Conservation (phyloP, 2,797 vertebrate species). For the Sciaenops ocellatus region DNA sequence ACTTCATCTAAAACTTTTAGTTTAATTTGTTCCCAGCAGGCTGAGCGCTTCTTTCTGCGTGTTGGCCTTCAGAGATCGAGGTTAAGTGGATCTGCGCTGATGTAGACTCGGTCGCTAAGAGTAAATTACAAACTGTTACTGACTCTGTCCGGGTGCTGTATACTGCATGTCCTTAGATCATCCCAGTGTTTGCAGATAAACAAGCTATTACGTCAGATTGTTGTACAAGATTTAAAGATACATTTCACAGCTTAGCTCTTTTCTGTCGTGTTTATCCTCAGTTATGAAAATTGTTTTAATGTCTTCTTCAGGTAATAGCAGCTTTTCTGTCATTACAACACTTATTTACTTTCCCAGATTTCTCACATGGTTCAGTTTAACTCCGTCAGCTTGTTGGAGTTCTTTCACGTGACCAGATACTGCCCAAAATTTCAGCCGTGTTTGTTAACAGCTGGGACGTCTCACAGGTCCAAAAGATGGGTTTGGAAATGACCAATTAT, state of each 20-base stretch:
- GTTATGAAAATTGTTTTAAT: no score
- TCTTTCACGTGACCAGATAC: no score
- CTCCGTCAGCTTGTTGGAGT: neutral
- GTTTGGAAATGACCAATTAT: no score
- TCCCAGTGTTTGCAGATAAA: no score
- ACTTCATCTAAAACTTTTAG: neutral
- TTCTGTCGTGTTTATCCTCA: neutral
- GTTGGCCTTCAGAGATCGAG: neutral
- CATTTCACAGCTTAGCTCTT: neutral
- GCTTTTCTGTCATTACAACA: neutral
- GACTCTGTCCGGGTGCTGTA: neutral
- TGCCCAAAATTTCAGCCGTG: no score
- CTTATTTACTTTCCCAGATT: neutral
- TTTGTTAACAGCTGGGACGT: no score
- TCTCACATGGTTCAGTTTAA: neutral
- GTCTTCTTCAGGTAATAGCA: neutral
- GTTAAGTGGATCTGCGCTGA: constrained; percentile 22
- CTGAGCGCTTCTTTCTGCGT: neutral
- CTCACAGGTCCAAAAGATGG: no score
- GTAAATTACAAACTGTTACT: neutral
- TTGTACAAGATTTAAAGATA: no score
- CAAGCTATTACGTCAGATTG: neutral
- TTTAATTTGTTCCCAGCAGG: neutral
- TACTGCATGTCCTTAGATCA: no score
- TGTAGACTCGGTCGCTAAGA: neutral